phyloP scores from a whole-genome alignment of 1,140 invertebrate genomes.

The Ceratosolen solmsi region DNA sequence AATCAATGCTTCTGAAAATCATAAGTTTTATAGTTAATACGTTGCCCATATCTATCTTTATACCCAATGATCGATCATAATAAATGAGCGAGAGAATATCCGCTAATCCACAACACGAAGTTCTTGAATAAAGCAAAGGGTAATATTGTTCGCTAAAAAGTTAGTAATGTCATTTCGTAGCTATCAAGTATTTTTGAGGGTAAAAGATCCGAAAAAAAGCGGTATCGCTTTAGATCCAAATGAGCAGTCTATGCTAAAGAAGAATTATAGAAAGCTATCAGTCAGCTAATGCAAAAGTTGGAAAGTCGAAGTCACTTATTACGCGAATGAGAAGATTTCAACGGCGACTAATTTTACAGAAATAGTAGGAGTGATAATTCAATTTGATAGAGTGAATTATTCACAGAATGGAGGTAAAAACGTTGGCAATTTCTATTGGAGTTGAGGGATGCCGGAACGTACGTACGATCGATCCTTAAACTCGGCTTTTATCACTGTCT shows the following conservation, averaged over 20 bases:
- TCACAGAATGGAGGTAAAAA: conserved; percentile 36
- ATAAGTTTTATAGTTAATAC: no score
- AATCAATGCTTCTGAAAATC: no score
- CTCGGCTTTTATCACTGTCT: conserved; percentile 51
- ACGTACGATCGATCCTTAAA: conserved; percentile 47
- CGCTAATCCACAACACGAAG: no score
- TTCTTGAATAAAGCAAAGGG: no score
- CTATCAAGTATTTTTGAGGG: background rate
- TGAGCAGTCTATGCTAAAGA: background rate
- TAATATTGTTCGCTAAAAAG: conserved; percentile 32
- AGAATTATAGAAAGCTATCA: conserved; percentile 33
- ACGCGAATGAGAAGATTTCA: conserved; percentile 40
- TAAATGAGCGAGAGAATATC: no score
- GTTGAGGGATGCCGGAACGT: background rate
- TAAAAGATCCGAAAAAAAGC: background rate
- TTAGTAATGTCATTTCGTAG: background rate
- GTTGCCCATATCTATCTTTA: no score
- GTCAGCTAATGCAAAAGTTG: conserved; percentile 46
- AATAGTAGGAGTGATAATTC: conserved; percentile 57
- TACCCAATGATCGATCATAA: no score
- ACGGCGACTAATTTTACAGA: conserved; percentile 62
- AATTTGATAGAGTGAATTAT: conserved; percentile 58
- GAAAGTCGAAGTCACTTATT: conserved; percentile 40
- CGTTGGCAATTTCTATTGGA: no score
- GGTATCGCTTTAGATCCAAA: conserved; percentile 10